Conservation (phyloP, 2,888 invertebrate species). For the Dryocosmus kuriphilus region DNA sequence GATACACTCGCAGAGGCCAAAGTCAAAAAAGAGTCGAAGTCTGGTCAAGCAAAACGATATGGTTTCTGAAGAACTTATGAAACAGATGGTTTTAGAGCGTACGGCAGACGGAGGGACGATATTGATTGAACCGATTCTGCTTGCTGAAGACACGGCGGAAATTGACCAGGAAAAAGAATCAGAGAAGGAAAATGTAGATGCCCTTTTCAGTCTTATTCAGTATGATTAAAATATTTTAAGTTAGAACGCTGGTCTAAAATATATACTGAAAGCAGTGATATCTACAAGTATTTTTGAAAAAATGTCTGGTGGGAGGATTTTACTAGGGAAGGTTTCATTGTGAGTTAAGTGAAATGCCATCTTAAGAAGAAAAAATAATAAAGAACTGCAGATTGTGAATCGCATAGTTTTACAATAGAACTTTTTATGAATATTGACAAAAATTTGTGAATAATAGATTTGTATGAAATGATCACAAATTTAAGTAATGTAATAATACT, state of each 20-base stretch:
- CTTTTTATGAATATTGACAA: not conserved
- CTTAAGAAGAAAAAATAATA: not conserved
- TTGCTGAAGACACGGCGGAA: constrained; percentile 65
- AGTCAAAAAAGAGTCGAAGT: constrained; percentile 56
- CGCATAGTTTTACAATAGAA: not conserved
- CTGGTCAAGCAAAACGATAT: constrained; percentile 48
- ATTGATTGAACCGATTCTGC: constrained; percentile 65
- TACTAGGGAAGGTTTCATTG: not conserved
- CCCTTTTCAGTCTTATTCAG: constrained; percentile 71
- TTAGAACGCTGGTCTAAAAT: not conserved
- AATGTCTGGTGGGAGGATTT: not conserved
- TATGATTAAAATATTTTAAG: constrained; percentile 60
- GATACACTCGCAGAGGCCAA: constrained; percentile 68
- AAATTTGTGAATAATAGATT: not conserved
- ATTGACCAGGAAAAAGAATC: constrained; percentile 67
- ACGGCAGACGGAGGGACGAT: constrained; percentile 60
- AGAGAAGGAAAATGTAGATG: constrained; percentile 73
- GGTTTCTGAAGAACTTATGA: constrained; percentile 45
- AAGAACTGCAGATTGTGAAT: not conserved
- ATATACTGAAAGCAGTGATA: not conserved
- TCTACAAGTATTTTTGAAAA: not conserved
- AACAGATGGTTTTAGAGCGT: constrained; percentile 52
- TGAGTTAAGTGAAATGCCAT: not conserved
- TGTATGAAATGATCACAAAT: not conserved
- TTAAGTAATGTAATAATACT: no score